Evolutionary conservation across 2,888 invertebrate species (phyloP).

Genomic region (Cinara cedri): DNA sequence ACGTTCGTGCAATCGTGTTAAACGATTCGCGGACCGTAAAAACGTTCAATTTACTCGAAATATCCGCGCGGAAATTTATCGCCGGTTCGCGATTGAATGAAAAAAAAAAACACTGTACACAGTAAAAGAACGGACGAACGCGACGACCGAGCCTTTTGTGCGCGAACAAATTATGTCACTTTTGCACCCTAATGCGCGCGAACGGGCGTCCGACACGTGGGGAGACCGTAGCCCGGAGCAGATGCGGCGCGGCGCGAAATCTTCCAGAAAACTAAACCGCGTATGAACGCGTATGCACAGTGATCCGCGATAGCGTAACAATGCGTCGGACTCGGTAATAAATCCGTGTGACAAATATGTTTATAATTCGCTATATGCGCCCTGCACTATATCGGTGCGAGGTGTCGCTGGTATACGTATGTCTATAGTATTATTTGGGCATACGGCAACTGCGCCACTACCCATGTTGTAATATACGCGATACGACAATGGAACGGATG

Average conservation of each 20-base stretch:
- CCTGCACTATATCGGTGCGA: neutral
- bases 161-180: constrained; percentile 22
- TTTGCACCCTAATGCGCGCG: constrained; percentile 5
- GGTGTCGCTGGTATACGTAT: no score
- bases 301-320: neutral
- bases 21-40: no score
- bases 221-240: neutral
- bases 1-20: no score
- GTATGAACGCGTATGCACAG: no score
- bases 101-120: no score
- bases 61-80: no score
- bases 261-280: neutral
- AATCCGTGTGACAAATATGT: constrained; percentile 53
- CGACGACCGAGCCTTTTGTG: neutral
- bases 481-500: constrained; percentile 42
- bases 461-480: neutral
- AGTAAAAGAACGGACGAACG: no score
- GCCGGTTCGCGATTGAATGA: no score
- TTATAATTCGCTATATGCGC: constrained; percentile 43
- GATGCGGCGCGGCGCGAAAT: constrained; percentile 25
- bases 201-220: neutral
- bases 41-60: no score
- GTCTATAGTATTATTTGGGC: no score
- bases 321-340: constrained; percentile 23
- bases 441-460: no score